These are phyloP conservation scores for Mirza zaza DNA, from an alignment of 2,113 vertebrate species.

Conservation along the genomic window DNA sequence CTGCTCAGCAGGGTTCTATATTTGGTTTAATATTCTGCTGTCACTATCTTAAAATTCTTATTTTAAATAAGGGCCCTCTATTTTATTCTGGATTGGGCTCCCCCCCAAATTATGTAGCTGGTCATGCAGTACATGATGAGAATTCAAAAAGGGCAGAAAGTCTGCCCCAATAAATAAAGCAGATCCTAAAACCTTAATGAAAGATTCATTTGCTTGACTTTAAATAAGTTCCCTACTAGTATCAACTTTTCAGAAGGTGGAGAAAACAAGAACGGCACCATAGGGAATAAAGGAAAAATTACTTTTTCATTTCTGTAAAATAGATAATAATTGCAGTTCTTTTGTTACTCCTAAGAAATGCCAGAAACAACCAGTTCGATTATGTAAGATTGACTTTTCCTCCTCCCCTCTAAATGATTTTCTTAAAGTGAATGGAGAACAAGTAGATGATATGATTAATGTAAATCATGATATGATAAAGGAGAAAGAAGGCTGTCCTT, in stretches of 20 bases:
- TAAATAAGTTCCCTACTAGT: background rate
- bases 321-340: background rate
- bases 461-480: background rate
- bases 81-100: background rate
- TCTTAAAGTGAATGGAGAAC: background rate
- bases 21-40: background rate
- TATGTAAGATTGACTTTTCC: background rate
- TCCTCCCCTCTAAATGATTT: background rate
- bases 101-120: background rate
- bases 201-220: background rate
- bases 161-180: background rate
- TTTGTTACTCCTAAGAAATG: background rate
- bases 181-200: background rate
- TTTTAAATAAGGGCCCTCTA: background rate
- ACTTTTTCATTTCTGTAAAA: background rate
- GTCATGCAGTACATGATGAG: background rate
- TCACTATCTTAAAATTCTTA: background rate
- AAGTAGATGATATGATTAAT: accelerated
- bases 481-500: background rate
- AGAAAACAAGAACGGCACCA: background rate
- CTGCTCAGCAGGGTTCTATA: background rate
- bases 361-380: background rate
- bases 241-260: background rate
- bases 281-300: background rate
- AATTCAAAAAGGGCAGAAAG: background rate